Base-by-base conservation (phyloP, 2,113 vertebrate genomes). In the Vidua macroura region DNA sequence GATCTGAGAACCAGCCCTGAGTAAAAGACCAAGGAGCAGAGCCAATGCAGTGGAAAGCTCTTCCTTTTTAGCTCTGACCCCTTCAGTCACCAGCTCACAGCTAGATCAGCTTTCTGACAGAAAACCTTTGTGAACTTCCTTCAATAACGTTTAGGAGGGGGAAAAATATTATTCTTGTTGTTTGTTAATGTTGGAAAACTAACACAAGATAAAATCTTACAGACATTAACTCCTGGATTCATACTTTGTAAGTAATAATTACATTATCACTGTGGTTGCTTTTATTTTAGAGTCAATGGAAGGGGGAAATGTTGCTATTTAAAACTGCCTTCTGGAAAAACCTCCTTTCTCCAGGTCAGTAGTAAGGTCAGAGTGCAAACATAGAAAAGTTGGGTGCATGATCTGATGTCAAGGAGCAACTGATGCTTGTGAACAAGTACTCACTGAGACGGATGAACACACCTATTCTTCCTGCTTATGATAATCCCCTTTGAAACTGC, bases 401-500 rank as follows among this genome's bases (percentile, higher is more conserved):
- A 35, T 68, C n/a, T 48, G n/a, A 46, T 68, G 30, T 55, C 30
- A 25, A 46, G 24, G 30, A 75, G 11, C 15, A 68, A 4, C 8
- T 43, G 30, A 79, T 69, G 25, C 37, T 87, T 3, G 3, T 87
- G 33, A 76, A 17, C 27, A 59, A 66, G 82, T 53, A 58, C 4
- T 23, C 23, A 41, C 31, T 5, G 3, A 3, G 4, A 33, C 10
- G 19, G 5, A 60, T 49, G 43, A 79, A 70, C 7, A 10, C 46
- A 49, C 5, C 4, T 30, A 3, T 86, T 90, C 49, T 88, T 79
- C 46, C 17, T 77, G 16, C 17, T 76, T 5, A 2, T 16, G 5
- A n/a, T 80, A 93, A 85, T 77, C 43, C 30, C 15, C 11, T 83
- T 77, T 92, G 30, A 83, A 88, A 59, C 56, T 25, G 10, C 66